These are phyloP conservation scores for Lepidostoma basale DNA, from an alignment of 1,140 invertebrate species.

Conservation along the genomic window DNA sequence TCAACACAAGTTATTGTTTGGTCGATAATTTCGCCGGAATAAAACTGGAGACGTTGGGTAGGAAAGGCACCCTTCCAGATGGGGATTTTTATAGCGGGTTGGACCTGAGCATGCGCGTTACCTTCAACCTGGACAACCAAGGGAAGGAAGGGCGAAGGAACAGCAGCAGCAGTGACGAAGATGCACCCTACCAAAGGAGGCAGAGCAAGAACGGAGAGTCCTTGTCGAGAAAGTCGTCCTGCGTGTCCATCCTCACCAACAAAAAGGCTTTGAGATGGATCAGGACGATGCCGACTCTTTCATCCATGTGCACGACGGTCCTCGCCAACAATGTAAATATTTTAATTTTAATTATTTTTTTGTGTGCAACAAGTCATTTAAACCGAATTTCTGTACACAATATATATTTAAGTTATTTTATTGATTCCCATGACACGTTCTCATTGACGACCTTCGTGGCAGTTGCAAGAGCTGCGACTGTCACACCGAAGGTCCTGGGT, in stretches of 20 bases:
- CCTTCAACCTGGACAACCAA: constrained; percentile 40
- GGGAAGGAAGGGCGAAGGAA: constrained; percentile 8
- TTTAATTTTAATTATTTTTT: constrained; percentile 12
- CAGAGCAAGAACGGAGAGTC: constrained; percentile 31
- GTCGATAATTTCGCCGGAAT: constrained; percentile 19
- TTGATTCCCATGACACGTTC: too few species aligned
- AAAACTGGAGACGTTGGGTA: constrained; percentile 30
- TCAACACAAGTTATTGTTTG: constrained; percentile 21
- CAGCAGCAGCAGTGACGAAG: constrained; percentile 35
- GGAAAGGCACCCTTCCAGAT: background rate
- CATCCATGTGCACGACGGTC: constrained; percentile 42
- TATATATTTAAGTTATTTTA: too few species aligned
- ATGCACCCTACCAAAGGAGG: constrained; percentile 39
- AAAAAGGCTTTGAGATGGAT: constrained; percentile 38
- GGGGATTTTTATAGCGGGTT: background rate
- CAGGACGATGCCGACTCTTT: constrained; percentile 30
- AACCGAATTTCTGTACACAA: too few species aligned
- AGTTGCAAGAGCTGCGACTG: too few species aligned
- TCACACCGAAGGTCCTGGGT: too few species aligned
- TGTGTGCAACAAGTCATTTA: too few species aligned
- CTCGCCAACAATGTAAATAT: constrained; percentile 44
- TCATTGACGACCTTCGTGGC: too few species aligned
- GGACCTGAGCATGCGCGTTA: constrained; percentile 41
- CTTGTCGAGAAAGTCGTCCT: constrained; percentile 18
- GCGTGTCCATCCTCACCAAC: constrained; percentile 33